Percentiles rank a stretch among this genome's conserved stretches.
phyloP scores from a whole-genome alignment of 1,140 invertebrate species.

The Palaemon carinicauda region DNA sequence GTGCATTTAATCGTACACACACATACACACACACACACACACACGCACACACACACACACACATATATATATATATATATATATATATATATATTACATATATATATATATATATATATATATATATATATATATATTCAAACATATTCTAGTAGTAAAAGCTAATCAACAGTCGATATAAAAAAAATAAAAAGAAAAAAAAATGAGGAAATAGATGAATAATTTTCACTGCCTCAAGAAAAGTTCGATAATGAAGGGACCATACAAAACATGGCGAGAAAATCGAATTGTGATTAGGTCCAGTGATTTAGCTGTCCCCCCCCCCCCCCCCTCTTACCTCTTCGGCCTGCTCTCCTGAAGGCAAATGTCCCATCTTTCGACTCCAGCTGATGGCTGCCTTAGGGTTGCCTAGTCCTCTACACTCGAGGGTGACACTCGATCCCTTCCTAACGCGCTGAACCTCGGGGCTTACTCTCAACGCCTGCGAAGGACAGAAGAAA shows the following conservation, averaged over 20 bases:
- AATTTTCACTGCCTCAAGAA: too few species aligned
- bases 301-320: neutral
- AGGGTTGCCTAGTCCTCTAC: slow-evolving; percentile 47
- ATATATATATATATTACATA: neutral
- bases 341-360: slow-evolving; percentile 36
- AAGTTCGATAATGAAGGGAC: neutral
- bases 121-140: neutral
- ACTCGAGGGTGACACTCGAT: slow-evolving; percentile 38
- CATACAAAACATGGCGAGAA: neutral
- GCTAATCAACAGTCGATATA: too few species aligned
- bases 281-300: neutral
- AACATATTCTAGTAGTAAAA: neutral
- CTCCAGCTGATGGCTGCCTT: slow-evolving; percentile 51
- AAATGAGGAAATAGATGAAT: too few species aligned
- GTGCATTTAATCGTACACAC: too few species aligned
- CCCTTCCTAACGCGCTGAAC: slow-evolving; percentile 38
- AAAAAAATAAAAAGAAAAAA: too few species aligned
- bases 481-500: neutral
- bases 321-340: slow-evolving; percentile 24
- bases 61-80: slow-evolving; percentile 2
- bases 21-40: too few species aligned
- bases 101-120: neutral
- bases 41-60: neutral
- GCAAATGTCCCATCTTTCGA: slow-evolving; percentile 30
- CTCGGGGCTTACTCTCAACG: slow-evolving; percentile 17